Conservation (phyloP, 2,113 vertebrate species). For the Tachycineta bicolor region DNA sequence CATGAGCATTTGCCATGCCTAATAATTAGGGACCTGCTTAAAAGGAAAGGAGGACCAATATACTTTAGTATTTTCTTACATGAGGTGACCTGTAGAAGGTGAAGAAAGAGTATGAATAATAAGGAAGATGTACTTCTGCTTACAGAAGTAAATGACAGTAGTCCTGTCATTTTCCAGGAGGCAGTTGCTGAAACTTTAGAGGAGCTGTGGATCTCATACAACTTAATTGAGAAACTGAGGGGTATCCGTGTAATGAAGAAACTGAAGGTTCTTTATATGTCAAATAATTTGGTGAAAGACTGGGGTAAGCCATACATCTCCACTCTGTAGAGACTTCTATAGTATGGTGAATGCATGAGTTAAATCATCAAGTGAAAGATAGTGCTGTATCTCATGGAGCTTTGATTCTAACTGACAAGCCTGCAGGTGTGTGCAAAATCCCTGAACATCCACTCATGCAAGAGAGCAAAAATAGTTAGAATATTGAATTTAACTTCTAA, state of each 20-base stretch:
- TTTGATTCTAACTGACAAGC: background rate
- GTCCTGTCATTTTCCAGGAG: slow-evolving; percentile 79
- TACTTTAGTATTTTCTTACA: background rate
- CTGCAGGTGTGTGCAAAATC: background rate
- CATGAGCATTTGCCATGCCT: background rate
- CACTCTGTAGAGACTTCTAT: background rate
- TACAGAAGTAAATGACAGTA: no score
- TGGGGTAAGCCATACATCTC: slow-evolving; percentile 84
- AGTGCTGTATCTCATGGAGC: background rate
- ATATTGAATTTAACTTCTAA: background rate
- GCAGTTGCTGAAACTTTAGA: slow-evolving; percentile 90
- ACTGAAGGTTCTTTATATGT: slow-evolving; percentile 93
- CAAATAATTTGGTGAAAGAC: slow-evolving; percentile 97
- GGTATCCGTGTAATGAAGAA: slow-evolving; percentile 93
- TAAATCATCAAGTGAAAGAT: background rate
- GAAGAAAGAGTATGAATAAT: background rate
- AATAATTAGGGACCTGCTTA: background rate
- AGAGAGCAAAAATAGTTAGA: background rate
- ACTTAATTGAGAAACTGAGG: slow-evolving; percentile 94
- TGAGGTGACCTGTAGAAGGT: background rate
- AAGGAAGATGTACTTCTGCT: background rate
- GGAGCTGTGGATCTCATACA: slow-evolving; percentile 97
- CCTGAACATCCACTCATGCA: background rate
- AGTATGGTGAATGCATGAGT: background rate
- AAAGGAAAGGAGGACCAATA: background rate